These are phyloP conservation scores for Festucalex cinctus DNA, from an alignment of 2,113 vertebrate species.

Conservation along the genomic window DNA sequence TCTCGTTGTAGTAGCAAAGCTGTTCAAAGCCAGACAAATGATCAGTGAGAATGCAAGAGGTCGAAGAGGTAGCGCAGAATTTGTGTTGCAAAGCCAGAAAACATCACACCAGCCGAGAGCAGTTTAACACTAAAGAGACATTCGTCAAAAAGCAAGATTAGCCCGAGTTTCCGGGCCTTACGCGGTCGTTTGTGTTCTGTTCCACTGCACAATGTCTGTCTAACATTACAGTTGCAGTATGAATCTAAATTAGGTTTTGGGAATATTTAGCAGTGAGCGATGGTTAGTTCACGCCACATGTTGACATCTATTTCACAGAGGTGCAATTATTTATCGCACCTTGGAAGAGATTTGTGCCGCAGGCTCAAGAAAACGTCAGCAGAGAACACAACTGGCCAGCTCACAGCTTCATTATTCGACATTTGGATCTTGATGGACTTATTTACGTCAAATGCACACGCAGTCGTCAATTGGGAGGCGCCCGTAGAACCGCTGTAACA, in stretches of 20 bases:
- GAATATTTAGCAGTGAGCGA: constrained; percentile 10
- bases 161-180: constrained; percentile 46
- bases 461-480: constrained; percentile 13
- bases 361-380: constrained; percentile 15
- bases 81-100: constrained; percentile 28
- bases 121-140: constrained; percentile 26
- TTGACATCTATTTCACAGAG: background rate
- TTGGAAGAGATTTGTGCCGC: background rate
- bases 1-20: constrained; percentile 2
- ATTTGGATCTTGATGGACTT: constrained; percentile 17
- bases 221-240: constrained; percentile 28
- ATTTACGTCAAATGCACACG: constrained; percentile 12
- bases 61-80: background rate
- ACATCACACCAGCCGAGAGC: constrained; percentile 46
- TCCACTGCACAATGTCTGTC: constrained; percentile 38
- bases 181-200: constrained; percentile 44
- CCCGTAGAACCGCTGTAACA: constrained; percentile 20
- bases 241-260: constrained; percentile 24
- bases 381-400: constrained; percentile 5
- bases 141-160: constrained; percentile 48
- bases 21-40: constrained; percentile 2
- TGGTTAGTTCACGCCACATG: constrained; percentile 1
- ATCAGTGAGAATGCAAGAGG: background rate
- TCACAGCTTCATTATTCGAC: constrained; percentile 25
- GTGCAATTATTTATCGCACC: background rate